Evolutionary conservation across 2,888 invertebrate species (phyloP).

Genomic region (Chrysolina oricalcia): DNA sequence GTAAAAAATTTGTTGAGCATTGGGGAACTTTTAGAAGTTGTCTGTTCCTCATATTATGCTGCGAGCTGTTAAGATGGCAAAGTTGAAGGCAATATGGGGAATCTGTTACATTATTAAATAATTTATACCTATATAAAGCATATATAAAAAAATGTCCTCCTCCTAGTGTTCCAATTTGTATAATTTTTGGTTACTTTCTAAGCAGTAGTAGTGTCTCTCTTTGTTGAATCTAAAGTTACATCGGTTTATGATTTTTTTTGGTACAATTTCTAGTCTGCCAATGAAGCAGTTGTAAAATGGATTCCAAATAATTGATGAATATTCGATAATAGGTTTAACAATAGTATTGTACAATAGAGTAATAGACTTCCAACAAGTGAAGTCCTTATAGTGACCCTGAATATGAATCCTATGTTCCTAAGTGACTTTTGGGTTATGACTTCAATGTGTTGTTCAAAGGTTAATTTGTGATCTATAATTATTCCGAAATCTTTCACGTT

Average conservation of each 20-base stretch:
- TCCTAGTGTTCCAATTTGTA: background rate
- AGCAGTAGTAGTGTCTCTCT: background rate
- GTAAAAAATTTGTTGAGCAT: background rate
- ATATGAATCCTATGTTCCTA: background rate
- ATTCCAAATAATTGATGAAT: background rate
- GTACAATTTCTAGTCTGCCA: slow-evolving; percentile 7
- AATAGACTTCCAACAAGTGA: background rate
- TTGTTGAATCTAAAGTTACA: background rate
- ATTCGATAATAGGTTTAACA: background rate
- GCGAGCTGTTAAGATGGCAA: background rate
- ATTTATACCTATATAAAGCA: background rate
- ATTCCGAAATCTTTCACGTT: slow-evolving; percentile 1
- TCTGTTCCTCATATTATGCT: background rate
- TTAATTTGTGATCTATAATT: background rate
- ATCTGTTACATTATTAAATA: background rate
- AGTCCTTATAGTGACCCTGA: background rate
- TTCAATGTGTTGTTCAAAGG: background rate
- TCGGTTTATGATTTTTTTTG: background rate
- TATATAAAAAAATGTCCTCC: background rate
- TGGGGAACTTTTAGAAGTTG: background rate
- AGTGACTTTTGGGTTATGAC: slow-evolving; percentile 2
- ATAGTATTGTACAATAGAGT: background rate
- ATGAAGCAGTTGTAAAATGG: background rate
- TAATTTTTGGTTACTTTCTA: background rate
- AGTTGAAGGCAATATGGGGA: background rate